Evolutionary conservation across 2,113 vertebrate genomes (phyloP), one percentile per base, ranked within the genome.

Genomic region (Cyprinodon brontotheroides): DNA sequence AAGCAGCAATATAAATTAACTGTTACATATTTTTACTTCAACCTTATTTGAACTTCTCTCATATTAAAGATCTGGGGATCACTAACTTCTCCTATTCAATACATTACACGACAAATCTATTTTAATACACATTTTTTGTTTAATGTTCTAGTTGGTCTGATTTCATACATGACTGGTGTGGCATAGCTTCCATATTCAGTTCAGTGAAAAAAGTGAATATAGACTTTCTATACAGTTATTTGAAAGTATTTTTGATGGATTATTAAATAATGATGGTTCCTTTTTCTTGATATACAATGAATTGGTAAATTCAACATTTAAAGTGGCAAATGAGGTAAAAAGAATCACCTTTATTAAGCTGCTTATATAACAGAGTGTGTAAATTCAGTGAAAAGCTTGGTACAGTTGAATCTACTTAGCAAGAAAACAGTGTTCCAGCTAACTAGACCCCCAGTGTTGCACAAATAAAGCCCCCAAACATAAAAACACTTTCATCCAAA

Each of bases 391-490:
- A 65, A 65, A 53, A 57, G 48, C 50, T 64, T 65, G 37, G 37
- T 9, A 39, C 37, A 38, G 10, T 13, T 39, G 6, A 63, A 63
- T 37, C 14, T 20, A 39, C 39, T 3, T 29, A 29, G 29, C 29
- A 29, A 29, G 29, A 9, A 57, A 57, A 57, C 7, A n/a, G 43
- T 45, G 11, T 45, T 45, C 43, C 9, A 38, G 47, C 29, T 38
- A 62, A 15, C n/a, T 39, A 36, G 38, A 38, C 13, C 14, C 3
- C 61, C 37, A 29, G 63, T 12, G 66, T 3, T 38, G 10, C 40
- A 66, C 72, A 74, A 71, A 77, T 67, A 5, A 65, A 70, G 53
- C 38, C 47, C 20, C 43, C n/a, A 39, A 70, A 65, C 47, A 65
- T 61, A 37, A 43, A 62, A 81, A 69, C 65, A 38, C 41, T 72